These are phyloP conservation scores for Dolomedes plantarius DNA, from an alignment of 2,888 invertebrate genomes.

Conservation along the genomic window DNA sequence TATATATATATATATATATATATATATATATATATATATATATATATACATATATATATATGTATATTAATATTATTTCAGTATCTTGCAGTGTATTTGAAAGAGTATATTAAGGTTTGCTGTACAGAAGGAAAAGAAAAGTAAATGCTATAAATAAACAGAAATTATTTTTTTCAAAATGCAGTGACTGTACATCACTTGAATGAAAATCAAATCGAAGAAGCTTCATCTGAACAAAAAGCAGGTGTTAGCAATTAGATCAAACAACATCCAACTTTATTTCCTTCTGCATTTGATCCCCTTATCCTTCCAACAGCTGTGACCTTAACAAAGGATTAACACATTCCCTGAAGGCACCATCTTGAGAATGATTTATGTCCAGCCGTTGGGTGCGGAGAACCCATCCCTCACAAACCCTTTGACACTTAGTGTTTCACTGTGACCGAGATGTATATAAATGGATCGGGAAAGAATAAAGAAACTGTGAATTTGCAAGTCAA, in stretches of 20 bases:
- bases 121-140: too few species aligned
- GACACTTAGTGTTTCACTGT: not conserved
- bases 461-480: not conserved
- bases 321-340: constrained; percentile 12
- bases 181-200: too few species aligned
- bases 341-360: not conserved
- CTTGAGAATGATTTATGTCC: constrained; percentile 2
- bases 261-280: not conserved
- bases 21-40: too few species aligned
- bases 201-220: too few species aligned
- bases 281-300: not conserved
- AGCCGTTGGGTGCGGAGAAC: constrained; percentile 16
- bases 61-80: too few species aligned
- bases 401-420: constrained; percentile 8
- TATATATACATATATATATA: too few species aligned
- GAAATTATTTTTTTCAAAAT: too few species aligned
- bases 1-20: too few species aligned
- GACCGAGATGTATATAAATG: constrained; percentile 14
- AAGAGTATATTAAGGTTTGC: too few species aligned
- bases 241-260: constrained; percentile 4
- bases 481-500: constrained; percentile 17
- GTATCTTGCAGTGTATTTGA: too few species aligned
- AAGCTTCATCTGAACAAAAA: not conserved
- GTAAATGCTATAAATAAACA: too few species aligned
- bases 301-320: not conserved